phyloP scores from a whole-genome alignment of 2,797 vertebrate species.

The Sebastiscus albofasciatus region DNA sequence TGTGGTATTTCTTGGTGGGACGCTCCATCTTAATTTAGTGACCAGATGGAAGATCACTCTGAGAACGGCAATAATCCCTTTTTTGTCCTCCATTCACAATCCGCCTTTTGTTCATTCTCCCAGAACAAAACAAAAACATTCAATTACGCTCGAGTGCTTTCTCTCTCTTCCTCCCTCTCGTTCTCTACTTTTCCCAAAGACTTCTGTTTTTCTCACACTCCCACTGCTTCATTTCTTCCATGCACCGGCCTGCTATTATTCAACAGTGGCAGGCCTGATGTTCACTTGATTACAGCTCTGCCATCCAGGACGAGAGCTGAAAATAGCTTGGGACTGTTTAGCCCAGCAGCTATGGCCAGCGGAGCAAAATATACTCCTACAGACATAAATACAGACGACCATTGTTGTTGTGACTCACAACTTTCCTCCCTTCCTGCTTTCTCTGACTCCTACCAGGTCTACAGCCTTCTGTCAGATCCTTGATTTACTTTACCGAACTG shows the following conservation, averaged over 20 bases:
- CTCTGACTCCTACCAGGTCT: slow-evolving; percentile 23
- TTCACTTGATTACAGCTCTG: slow-evolving; percentile 78
- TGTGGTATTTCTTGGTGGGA: slow-evolving; percentile 23
- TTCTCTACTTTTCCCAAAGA: slow-evolving; percentile 18
- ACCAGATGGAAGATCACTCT: slow-evolving; percentile 24
- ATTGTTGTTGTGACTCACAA: slow-evolving; percentile 77
- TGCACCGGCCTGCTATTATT: slow-evolving; percentile 60
- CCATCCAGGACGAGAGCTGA: slow-evolving; percentile 63
- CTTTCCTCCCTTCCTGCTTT: slow-evolving; percentile 42
- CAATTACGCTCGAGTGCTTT: not conserved
- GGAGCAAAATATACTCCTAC: slow-evolving; percentile 70
- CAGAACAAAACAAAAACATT: slow-evolving; percentile 41
- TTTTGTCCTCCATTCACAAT: slow-evolving; percentile 39
- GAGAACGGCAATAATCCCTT: not conserved
- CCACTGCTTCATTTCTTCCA: slow-evolving; percentile 64
- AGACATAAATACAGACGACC: slow-evolving; percentile 67
- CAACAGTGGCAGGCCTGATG: slow-evolving; percentile 69
- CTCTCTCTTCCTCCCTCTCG: not conserved
- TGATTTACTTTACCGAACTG: slow-evolving; percentile 10
- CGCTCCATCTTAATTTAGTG: slow-evolving; percentile 19
- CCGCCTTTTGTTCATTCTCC: slow-evolving; percentile 20
- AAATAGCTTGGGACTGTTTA: slow-evolving; percentile 69
- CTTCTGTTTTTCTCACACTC: slow-evolving; percentile 50
- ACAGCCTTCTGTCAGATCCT: slow-evolving; percentile 4
- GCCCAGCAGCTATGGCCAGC: slow-evolving; percentile 61